Evolutionary conservation across 1,140 invertebrate species (phyloP), one percentile per base, ranked within the genome.

Genomic region (Drosophila saltans): DNA sequence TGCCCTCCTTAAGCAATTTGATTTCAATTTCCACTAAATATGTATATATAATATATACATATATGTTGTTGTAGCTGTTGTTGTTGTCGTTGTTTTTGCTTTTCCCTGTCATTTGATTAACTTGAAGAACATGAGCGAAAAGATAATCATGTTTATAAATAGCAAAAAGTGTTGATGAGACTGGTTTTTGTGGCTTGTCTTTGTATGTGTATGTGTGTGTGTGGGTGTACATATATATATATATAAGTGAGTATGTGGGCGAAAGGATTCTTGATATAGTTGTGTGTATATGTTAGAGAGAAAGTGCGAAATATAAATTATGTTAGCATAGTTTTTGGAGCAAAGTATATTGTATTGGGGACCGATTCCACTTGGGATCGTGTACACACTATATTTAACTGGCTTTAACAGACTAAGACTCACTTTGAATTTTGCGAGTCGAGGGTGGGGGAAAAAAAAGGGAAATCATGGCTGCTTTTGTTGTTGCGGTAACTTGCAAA

Each of bases 401-500:
- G 41, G 24, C n/a, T 33, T 48, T 63, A 16, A 39, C 57, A 3
- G 11, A 36, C 11, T 33, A 58, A 21, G n/a, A 39, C 40, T 5
- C 6, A 62, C 8, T 62, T 24, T 62, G n/a, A 30, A n/a, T 62
- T 10, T 43, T 41, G 59, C 74, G 58, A 69, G 57, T 16, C 16
- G 16, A 16, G 16, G 16, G 16, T 16, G 48, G 24, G 55, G 59
- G 66, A 36, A 36, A 36, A 36, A 36, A 36, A 36, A 36, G 33
- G 33, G 71, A 65, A 45, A 45, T 56, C 58, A 63, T 80, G 74
- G 73, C 40, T 69, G 55, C 56, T 67, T 73, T 84, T 84, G 81
- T 80, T 84, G 73, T 80, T 41, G 75, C 64, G 81, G 81, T 84
- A 80, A 84, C 77, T 77, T 84, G 66, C 66, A 62, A 41, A 45